Conservation (phyloP, 2,888 invertebrate genomes). For the Sphecodes monilicornis region DNA sequence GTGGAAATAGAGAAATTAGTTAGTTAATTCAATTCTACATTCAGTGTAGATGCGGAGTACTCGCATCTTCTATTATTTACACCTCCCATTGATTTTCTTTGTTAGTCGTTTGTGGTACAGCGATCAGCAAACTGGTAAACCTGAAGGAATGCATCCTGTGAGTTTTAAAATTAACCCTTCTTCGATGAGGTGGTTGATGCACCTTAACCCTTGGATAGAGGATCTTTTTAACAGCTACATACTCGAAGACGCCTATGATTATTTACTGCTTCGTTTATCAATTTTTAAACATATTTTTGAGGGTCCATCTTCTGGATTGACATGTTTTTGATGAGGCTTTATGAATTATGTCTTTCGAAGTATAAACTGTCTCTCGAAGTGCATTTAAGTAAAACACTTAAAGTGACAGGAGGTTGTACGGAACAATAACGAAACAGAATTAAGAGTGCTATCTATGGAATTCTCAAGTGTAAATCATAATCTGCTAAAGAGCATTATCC, state of each 20-base stretch:
- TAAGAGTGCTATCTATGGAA: background rate
- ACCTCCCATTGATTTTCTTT: background rate
- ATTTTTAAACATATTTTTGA: background rate
- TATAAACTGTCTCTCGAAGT: no score
- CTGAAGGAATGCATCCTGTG: background rate
- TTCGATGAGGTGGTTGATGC: background rate
- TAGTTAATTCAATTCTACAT: background rate
- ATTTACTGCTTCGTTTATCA: background rate
- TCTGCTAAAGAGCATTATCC: background rate
- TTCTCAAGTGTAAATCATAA: background rate
- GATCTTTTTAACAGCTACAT: background rate
- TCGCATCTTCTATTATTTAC: background rate
- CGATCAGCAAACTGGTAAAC: background rate
- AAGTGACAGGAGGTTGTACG: no score
- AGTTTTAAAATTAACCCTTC: no score
- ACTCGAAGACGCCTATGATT: background rate
- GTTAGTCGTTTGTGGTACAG: background rate
- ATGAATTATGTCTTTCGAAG: background rate
- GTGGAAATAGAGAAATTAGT: conserved; percentile 41
- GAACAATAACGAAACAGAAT: background rate
- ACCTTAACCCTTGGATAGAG: background rate
- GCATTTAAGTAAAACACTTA: no score
- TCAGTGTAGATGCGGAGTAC: background rate
- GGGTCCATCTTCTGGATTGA: background rate
- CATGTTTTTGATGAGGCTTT: background rate